A percentile compares a stretch with the other conserved stretches of the same genome.
Conservation (phyloP, 2,888 invertebrate species). For the Lasioglossum figueresi region DNA sequence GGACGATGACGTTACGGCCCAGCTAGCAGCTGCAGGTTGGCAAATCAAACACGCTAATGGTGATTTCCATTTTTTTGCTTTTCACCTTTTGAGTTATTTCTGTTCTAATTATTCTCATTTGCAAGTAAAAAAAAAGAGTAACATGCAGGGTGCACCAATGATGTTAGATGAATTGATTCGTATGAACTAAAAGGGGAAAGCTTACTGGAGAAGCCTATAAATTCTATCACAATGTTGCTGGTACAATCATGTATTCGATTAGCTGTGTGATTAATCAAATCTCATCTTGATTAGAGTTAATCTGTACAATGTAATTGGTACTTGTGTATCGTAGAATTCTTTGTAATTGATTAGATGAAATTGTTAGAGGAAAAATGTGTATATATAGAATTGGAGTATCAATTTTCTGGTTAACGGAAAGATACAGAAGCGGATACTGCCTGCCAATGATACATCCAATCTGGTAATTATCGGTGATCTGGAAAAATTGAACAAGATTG, state of each 20-base stretch:
- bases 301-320: not conserved
- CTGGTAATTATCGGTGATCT: slow-evolving; percentile 51
- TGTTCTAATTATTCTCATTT: slow-evolving; percentile 70
- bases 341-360: not conserved
- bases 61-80: slow-evolving; percentile 84
- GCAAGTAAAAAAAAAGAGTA: slow-evolving; percentile 49
- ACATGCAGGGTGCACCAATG: slow-evolving; percentile 63
- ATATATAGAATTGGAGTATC: slow-evolving; percentile 16
- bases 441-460: slow-evolving; percentile 52
- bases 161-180: slow-evolving; percentile 44
- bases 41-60: slow-evolving; percentile 85
- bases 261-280: not conserved
- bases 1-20: slow-evolving; percentile 97
- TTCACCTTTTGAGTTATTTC: slow-evolving; percentile 75
- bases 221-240: not conserved
- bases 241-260: slow-evolving; percentile 1
- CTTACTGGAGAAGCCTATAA: not conserved
- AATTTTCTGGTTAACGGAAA: slow-evolving; percentile 26
- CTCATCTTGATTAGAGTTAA: not conserved
- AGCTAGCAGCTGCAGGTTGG: slow-evolving; percentile 96
- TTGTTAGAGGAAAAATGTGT: not conserved
- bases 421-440: slow-evolving; percentile 47
- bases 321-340: not conserved
- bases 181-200: slow-evolving; percentile 20
- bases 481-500: slow-evolving; percentile 5